These are phyloP conservation scores for Monodelphis domestica DNA, from an alignment of 2,797 vertebrate species.

Conservation along the genomic window DNA sequence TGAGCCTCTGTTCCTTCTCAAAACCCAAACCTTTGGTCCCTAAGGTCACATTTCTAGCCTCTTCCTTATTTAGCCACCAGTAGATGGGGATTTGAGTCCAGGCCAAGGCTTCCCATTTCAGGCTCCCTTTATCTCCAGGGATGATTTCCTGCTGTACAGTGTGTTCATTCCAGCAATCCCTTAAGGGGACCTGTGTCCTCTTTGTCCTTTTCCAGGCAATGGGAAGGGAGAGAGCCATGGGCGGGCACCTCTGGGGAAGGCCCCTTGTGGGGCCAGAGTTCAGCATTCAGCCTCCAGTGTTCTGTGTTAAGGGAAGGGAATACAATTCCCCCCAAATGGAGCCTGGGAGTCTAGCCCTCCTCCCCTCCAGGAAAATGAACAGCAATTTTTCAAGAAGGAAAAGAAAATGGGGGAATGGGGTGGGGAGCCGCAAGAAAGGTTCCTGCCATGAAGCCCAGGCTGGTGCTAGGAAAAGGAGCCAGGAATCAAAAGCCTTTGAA, in stretches of 20 bases:
- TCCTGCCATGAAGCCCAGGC: not conserved
- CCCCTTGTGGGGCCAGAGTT: not conserved
- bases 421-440: not conserved
- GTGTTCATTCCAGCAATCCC: not conserved
- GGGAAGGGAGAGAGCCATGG: not conserved
- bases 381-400: not conserved
- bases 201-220: not conserved
- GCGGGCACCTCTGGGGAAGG: not conserved
- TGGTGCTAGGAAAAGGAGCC: not conserved
- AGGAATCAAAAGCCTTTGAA: not conserved
- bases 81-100: not conserved
- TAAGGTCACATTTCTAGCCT: not conserved
- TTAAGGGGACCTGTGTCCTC: not conserved
- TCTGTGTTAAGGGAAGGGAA: not conserved
- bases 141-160: not conserved
- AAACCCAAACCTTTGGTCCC: not conserved
- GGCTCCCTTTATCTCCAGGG: not conserved
- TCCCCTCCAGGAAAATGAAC: not conserved
- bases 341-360: not conserved
- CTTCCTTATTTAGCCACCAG: not conserved
- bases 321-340: not conserved
- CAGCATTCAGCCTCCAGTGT: not conserved
- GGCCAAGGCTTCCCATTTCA: not conserved
- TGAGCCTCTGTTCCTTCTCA: not conserved
- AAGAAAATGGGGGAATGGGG: not conserved